Percentiles rank a stretch among this genome's conserved stretches.
Conservation (phyloP, 2,113 vertebrate genomes). For the Pavo muticus region DNA sequence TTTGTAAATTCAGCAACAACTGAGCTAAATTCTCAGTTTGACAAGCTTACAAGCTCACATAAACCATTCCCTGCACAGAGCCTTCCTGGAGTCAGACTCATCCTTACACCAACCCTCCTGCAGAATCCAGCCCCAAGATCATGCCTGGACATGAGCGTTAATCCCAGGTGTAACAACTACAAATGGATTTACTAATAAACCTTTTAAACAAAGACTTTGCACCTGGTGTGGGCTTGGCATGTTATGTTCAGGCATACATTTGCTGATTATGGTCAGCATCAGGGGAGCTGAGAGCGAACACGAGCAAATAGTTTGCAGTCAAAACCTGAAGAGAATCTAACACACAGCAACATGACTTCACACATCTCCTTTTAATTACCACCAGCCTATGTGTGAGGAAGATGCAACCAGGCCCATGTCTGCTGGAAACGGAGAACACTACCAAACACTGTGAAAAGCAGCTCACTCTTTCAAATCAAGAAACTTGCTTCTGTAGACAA, state of each 20-base stretch:
- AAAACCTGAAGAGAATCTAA: background rate
- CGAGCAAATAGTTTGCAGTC: background rate
- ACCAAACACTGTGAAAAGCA: background rate
- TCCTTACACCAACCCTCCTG: constrained; percentile 28
- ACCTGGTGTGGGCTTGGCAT: constrained; percentile 13
- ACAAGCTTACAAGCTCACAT: background rate
- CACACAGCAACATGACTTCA: background rate
- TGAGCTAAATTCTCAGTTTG: background rate
- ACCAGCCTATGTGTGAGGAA: background rate
- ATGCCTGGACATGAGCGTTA: background rate
- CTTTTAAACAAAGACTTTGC: constrained; percentile 12
- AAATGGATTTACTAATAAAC: background rate
- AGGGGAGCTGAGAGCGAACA: background rate
- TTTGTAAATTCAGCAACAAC: background rate
- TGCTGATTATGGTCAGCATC: background rate
- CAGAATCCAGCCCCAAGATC: constrained; percentile 18
- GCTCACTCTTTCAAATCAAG: background rate
- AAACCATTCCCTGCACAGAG: background rate
- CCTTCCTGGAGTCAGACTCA: background rate
- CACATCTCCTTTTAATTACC: background rate
- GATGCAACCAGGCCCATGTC: rapidly evolving
- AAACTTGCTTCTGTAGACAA: background rate
- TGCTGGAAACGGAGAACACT: background rate
- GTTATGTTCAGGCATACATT: background rate
- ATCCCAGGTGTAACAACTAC: constrained; percentile 38